Percentiles rank a stretch among this genome's conserved stretches.
Evolutionary conservation across 2,797 vertebrate genomes (phyloP).

Genomic region (Loris lydekkerianus): DNA sequence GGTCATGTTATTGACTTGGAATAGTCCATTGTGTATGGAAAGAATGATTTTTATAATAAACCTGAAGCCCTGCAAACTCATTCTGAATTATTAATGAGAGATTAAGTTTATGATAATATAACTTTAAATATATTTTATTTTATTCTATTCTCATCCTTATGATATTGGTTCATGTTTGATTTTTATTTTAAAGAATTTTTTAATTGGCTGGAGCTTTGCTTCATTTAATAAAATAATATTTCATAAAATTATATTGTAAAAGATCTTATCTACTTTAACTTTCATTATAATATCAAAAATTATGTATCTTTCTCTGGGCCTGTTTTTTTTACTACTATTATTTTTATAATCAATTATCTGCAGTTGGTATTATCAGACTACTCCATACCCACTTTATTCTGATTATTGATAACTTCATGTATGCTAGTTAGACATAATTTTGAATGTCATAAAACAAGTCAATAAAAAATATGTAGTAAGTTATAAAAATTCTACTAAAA

Average conservation of each 20-base stretch:
- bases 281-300: not conserved
- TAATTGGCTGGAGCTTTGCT: not conserved
- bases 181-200: slow-evolving; percentile 42
- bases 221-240: slow-evolving; percentile 16
- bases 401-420: not conserved
- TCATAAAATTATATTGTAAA: slow-evolving; percentile 38
- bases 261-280: not conserved
- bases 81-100: not conserved
- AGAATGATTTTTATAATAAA: not conserved
- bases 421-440: slow-evolving; percentile 34
- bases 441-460: not conserved
- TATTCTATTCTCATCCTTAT: not conserved
- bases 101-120: not conserved
- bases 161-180: not conserved
- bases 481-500: slow-evolving; percentile 26
- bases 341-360: not conserved
- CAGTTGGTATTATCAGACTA: not conserved
- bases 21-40: not conserved
- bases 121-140: not conserved
- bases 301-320: not conserved
- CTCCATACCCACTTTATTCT: not conserved
- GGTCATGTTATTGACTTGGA: not conserved
- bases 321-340: not conserved
- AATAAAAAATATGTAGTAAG: not conserved
- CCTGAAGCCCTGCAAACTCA: not conserved